Evolutionary conservation across 2,888 invertebrate species (phyloP).

Genomic region (Nineta flava): DNA sequence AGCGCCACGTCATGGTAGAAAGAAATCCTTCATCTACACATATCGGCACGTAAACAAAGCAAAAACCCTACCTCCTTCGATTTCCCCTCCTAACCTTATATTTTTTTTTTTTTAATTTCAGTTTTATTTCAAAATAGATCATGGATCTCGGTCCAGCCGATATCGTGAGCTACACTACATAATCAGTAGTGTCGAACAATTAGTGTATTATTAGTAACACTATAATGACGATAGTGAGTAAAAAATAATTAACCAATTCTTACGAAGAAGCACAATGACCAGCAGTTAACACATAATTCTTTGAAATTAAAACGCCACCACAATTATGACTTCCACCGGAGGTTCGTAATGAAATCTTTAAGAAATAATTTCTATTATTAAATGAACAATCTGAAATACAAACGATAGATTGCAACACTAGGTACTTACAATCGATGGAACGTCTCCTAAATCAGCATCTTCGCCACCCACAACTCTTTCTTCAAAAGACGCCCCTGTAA

Average conservation of each 20-base stretch:
- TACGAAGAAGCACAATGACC: constrained; percentile 13
- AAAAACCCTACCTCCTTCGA: too few relatives aligned
- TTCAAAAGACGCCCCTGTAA: background rate
- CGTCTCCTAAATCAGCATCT: background rate
- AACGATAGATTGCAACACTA: background rate
- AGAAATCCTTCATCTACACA: too few relatives aligned
- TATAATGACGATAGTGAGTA: too few relatives aligned
- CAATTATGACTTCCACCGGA: constrained; percentile 11
- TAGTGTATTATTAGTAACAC: too few relatives aligned
- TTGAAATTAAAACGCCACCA: constrained; percentile 13
- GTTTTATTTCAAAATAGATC: too few relatives aligned
- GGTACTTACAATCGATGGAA: background rate
- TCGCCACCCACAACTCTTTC: background rate
- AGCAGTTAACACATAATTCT: constrained; percentile 13
- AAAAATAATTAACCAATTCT: background rate
- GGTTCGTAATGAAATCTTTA: constrained; percentile 13
- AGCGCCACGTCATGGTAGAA: too few relatives aligned
- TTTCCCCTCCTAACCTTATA: too few relatives aligned
- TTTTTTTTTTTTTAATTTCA: too few relatives aligned
- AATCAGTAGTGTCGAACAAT: too few relatives aligned
- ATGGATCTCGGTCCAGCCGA: too few relatives aligned
- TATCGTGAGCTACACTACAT: too few relatives aligned
- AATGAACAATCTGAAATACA: background rate
- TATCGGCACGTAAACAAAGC: too few relatives aligned
- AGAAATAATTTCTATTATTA: background rate